A percentile compares a stretch with the other conserved stretches of the same genome.
phyloP scores from a whole-genome alignment of 2,113 vertebrate species.

The Phodopus roborovskii region DNA sequence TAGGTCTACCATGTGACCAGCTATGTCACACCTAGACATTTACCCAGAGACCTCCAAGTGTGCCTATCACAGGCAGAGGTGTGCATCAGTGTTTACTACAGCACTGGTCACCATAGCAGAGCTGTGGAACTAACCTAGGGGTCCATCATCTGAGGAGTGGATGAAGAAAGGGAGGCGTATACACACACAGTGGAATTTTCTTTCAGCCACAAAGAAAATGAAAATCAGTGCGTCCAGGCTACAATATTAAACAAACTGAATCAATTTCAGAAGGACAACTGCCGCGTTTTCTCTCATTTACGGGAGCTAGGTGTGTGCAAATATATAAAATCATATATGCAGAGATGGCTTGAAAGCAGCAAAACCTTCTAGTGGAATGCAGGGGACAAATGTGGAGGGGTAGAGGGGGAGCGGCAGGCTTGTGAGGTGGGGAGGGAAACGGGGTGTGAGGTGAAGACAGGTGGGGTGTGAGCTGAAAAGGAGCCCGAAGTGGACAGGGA shows the following conservation, averaged over 20 bases:
- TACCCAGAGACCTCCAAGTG: not conserved
- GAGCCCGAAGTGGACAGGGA: too few relatives aligned
- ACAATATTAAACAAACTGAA: too few relatives aligned
- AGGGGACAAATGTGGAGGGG: not conserved
- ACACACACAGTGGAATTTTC: not conserved
- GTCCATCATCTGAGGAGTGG: too few relatives aligned
- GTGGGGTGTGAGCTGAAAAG: not conserved
- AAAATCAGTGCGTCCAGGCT: not conserved
- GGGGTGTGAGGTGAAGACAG: not conserved
- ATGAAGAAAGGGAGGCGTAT: too few relatives aligned
- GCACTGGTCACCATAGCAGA: not conserved
- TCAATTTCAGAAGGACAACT: too few relatives aligned
- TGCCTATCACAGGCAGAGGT: not conserved
- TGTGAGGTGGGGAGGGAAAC: too few relatives aligned
- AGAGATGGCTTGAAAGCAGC: too few relatives aligned
- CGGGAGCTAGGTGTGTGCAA: too few relatives aligned
- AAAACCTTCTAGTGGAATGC: too few relatives aligned
- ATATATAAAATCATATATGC: not conserved
- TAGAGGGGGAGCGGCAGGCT: accelerated
- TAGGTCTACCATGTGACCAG: not conserved
- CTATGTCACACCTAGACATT: not conserved
- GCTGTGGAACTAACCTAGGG: not conserved
- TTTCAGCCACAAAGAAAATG: not conserved
- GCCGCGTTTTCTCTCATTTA: not conserved
- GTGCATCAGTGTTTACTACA: not conserved